Evolutionary conservation across 2,888 invertebrate genomes (phyloP), one percentile per base, ranked within the genome.

Genomic region (Melinopterus prodromus): DNA sequence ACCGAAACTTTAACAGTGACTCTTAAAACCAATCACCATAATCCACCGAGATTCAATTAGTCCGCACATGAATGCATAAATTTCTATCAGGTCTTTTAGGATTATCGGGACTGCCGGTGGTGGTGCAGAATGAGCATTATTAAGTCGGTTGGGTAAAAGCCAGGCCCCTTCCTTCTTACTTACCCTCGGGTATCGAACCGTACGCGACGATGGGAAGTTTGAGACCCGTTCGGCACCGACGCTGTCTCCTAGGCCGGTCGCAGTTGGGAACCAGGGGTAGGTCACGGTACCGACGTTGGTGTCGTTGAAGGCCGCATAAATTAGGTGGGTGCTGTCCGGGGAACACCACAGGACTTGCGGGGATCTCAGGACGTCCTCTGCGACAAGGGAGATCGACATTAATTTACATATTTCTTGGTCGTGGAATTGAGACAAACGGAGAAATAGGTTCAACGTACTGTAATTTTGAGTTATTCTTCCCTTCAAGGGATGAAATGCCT

Each of bases 341-440:
- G 94, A 96, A 88, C 95, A 94, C 98, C 98, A 99, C 84, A 96
- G 91, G 76, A 98, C 98, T 87, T 96, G 93, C 80, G 93, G 94
- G 83, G 92, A 91, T 84, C 94, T 93, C 86, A 98, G 92, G 87
- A 98, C 94, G 91, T 98, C 97, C 92, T 98, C 98, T 97, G 92
- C 70, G 89, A 88, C 53, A 53, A 53, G 9, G 53, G 53, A 53
- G 53, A 53, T 53, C 53, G 53, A 53, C 2, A 53, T 53, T 53
- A 53, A 53, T 53, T 53, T 12, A 53, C 53, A 53, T 78, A 53
- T 78, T 78, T 72, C 15, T 53, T 53, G 53, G 26, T 3, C 26
- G 26, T 26, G 26, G 26, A 26, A 26, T 26, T 26, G 26, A 26
- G 26, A 26, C 26, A 26, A 26, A 26, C 26, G 26, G 1, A 26